Conservation (phyloP, 2,797 vertebrate genomes). For the Darevskia nairensis region DNA sequence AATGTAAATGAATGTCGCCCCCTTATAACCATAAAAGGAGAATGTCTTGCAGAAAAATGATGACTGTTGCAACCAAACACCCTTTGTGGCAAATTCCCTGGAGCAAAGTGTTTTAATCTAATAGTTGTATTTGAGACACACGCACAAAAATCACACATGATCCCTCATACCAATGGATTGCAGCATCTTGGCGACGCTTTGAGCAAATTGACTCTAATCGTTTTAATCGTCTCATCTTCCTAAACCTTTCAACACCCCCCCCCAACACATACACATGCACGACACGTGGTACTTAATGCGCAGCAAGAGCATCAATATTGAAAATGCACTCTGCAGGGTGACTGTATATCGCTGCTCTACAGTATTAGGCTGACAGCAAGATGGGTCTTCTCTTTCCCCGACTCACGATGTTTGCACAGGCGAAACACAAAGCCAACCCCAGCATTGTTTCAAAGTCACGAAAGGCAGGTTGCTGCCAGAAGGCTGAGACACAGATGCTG, state of each 20-base stretch:
- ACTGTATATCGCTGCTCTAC: slow-evolving; percentile 64
- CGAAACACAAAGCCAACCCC: slow-evolving; percentile 24
- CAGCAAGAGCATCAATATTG: slow-evolving; percentile 77
- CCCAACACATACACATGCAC: slow-evolving; percentile 11
- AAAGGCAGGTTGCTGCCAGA: not conserved
- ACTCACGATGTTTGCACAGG: slow-evolving; percentile 47
- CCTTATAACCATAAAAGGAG: not conserved
- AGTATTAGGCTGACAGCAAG: slow-evolving; percentile 47
- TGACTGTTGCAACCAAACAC: slow-evolving; percentile 33
- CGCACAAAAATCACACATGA: slow-evolving; percentile 18
- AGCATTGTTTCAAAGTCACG: slow-evolving; percentile 2
- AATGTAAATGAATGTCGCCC: slow-evolving; percentile 36
- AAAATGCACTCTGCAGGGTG: slow-evolving; percentile 72
- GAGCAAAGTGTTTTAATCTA: not conserved
- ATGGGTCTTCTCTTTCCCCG: slow-evolving; percentile 33
- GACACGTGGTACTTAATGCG: slow-evolving; percentile 73
- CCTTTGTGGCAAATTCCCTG: slow-evolving; percentile 29
- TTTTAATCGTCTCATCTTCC: slow-evolving; percentile 79
- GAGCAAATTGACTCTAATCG: slow-evolving; percentile 73
- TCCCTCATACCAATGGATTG: slow-evolving; percentile 58
- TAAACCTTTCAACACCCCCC: slow-evolving; percentile 70
- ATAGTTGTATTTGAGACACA: slow-evolving; percentile 41
- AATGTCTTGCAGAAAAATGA: slow-evolving; percentile 36
- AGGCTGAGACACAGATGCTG: not conserved
- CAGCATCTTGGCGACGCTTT: slow-evolving; percentile 60